Evolutionary conservation across 2,888 invertebrate genomes (phyloP), one percentile per base, ranked within the genome.

Genomic region (Ichneumoninae sp.): DNA sequence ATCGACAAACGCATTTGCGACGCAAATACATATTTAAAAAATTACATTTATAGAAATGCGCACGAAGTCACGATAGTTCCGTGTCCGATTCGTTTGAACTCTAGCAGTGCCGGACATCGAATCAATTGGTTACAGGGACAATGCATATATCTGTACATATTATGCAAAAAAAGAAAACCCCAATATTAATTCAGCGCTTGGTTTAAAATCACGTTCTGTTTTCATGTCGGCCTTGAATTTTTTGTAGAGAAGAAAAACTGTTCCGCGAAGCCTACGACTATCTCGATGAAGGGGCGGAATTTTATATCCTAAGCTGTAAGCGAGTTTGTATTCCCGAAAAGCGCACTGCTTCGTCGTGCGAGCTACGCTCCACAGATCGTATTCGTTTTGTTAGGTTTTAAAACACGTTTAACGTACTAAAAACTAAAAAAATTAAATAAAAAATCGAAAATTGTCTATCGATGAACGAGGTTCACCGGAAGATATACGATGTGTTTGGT

Each of bases 1-100:
- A 79, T 68, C 62, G 54, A 66, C 33, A 7, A 62, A 65, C 68
- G 22, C 26, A 36, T 26, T 62, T 33, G 57, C 62, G 30, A 3
- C 40, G 68, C 47, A n/a, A 60, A 47, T 47, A 47, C 44, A 16
- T 16, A 54, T 54, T 16, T 13, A 26, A 60, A 19, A 47, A 70
- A 74, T 3, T 62, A 62, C 62, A 30, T 62, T 47, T 74, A n/a
- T 62, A 65, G n/a, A 69, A 44, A 22, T 77, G 52, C 65, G 76
- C 75, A 79, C 70, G 65, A 82, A 70, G 50, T 75, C 54, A 78
- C 74, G 40, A 50, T 71, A 70, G 52, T 30, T 71, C 71, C 30
- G n/a, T 82, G 78, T 54, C 47, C 52, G 44, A 69, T 57, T 69
- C 26, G 16, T 72, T 71, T 22, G 26, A 66, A 65, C 65, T 65